phyloP scores from a whole-genome alignment of 2,797 vertebrate genomes.

The Parauchenoglanis ngamensis region DNA sequence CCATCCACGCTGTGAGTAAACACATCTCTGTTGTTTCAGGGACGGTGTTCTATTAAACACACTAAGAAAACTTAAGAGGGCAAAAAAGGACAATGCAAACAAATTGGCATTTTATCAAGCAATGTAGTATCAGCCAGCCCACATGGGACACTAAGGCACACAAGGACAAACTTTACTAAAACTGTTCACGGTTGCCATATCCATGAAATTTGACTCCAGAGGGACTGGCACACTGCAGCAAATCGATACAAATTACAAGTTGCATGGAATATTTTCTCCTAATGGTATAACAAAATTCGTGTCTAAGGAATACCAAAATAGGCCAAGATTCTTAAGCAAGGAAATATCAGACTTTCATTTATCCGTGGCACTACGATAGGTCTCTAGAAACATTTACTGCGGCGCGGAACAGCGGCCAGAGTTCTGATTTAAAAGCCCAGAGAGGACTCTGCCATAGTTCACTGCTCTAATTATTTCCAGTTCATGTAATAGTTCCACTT shows the following conservation, averaged over 20 bases:
- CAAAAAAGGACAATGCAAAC: conserved; percentile 26
- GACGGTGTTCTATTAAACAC: conserved; percentile 9
- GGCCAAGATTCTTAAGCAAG: not conserved
- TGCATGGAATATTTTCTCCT: conserved; percentile 26
- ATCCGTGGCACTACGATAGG: not conserved
- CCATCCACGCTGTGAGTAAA: conserved; percentile 5
- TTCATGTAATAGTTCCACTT: conserved; percentile 66
- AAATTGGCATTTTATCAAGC: conserved; percentile 16
- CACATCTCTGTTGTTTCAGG: conserved; percentile 30
- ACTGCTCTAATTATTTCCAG: conserved; percentile 61
- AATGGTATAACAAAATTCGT: conserved; percentile 39
- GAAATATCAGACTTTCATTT: conserved; percentile 3
- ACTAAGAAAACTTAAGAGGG: conserved; percentile 15
- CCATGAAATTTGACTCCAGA: not conserved
- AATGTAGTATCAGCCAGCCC: not conserved
- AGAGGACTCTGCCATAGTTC: conserved; percentile 53
- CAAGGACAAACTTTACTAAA: conserved; percentile 13
- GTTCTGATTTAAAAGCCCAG: conserved; percentile 39
- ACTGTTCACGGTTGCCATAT: not conserved
- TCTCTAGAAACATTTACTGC: not conserved
- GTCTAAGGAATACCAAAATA: not conserved
- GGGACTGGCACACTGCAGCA: not conserved
- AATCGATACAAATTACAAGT: not conserved
- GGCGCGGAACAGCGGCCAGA: not conserved
- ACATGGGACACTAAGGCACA: not conserved